Evolutionary conservation across 2,797 vertebrate species (phyloP).

Genomic region (Cyclopterus lumpus): DNA sequence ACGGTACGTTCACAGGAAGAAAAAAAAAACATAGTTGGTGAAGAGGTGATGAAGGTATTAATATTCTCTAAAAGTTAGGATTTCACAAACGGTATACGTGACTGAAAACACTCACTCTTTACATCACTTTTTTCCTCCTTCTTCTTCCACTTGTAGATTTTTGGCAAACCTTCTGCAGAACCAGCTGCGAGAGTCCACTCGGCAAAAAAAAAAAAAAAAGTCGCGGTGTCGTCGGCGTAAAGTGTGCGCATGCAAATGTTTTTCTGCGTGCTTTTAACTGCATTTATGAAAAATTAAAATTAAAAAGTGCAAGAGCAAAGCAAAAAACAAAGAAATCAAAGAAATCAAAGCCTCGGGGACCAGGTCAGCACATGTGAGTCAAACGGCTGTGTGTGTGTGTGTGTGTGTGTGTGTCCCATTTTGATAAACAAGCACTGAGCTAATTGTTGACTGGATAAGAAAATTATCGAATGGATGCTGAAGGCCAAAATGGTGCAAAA

Average conservation of each 20-base stretch:
- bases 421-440: conserved; percentile 49
- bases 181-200: conserved; percentile 76
- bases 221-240: conserved; percentile 30
- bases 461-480: conserved; percentile 60
- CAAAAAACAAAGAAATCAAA: background rate
- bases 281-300: conserved; percentile 59
- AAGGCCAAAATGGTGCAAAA: conserved; percentile 84
- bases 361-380: conserved; percentile 49
- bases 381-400: conserved; percentile 34
- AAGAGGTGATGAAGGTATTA: conserved; percentile 49
- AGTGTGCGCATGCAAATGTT: conserved; percentile 68
- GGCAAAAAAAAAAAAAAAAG: conserved; percentile 9
- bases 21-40: conserved; percentile 44
- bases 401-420: conserved; percentile 40
- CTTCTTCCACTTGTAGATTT: conserved; percentile 59
- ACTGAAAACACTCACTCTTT: conserved; percentile 50
- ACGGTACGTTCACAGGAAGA: conserved; percentile 63
- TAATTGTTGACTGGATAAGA: conserved; percentile 36
- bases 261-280: conserved; percentile 70
- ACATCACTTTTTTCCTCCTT: conserved; percentile 24
- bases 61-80: conserved; percentile 53
- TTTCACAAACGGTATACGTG: conserved; percentile 57
- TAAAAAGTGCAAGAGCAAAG: conserved; percentile 59
- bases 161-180: conserved; percentile 79
- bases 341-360: conserved; percentile 47